A percentile compares a stretch with the other conserved stretches of the same genome.
These are phyloP conservation scores for Myotis pilosus DNA, from an alignment of 2,797 vertebrate genomes.

Conservation along the genomic window DNA sequence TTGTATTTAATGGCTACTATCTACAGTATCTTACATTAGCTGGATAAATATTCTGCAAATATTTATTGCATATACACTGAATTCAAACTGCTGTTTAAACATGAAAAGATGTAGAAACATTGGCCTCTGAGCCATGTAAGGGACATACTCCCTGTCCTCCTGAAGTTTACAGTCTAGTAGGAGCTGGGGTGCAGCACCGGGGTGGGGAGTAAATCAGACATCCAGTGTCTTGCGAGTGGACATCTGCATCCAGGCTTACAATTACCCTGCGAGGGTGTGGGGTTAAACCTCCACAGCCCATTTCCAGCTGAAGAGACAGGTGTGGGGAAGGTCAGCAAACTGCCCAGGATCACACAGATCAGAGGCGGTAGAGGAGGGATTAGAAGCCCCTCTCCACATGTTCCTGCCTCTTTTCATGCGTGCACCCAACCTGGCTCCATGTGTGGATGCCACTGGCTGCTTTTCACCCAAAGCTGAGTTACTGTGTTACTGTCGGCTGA, in stretches of 20 bases:
- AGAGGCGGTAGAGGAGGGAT: background rate
- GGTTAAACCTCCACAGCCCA: background rate
- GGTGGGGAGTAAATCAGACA: background rate
- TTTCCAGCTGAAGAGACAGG: background rate
- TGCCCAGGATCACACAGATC: background rate
- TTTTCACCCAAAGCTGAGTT: background rate
- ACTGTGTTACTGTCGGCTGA: background rate
- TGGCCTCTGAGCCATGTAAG: background rate
- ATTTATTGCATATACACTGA: background rate
- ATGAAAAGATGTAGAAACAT: background rate
- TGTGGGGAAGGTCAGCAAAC: background rate
- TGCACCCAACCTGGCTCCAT: background rate
- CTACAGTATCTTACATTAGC: background rate
- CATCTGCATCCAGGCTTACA: background rate
- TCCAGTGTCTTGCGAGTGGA: background rate
- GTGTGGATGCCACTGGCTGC: background rate
- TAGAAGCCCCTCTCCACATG: background rate
- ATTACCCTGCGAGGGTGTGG: background rate
- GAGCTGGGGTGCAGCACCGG: background rate
- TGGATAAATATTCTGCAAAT: background rate
- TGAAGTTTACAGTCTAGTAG: background rate
- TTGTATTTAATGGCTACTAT: background rate
- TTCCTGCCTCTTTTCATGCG: background rate
- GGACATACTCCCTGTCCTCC: background rate
- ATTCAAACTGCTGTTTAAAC: conserved; percentile 16